phyloP scores from a whole-genome alignment of 2,888 invertebrate species.

The Hemithea aestivaria region DNA sequence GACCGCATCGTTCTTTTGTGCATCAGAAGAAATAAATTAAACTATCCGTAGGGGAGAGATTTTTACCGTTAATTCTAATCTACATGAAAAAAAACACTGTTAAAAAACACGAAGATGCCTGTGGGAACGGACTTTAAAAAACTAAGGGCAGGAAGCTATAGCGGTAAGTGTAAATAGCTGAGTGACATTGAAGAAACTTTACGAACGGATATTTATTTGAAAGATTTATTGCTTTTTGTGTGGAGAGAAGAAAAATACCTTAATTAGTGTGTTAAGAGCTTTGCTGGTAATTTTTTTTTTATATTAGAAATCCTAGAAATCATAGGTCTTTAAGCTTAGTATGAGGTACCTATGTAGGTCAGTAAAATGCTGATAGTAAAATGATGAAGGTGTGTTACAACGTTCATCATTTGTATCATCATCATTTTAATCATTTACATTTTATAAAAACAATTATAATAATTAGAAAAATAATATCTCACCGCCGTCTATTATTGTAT shows the following conservation, averaged over 20 bases:
- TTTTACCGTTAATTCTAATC: conserved; percentile 75
- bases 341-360: no score
- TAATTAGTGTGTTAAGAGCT: conserved; percentile 1
- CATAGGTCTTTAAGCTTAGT: no score
- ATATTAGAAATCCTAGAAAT: no score
- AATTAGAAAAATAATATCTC: no score
- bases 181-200: conserved; percentile 58
- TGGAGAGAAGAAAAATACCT: conserved; percentile 3
- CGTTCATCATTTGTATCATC: no score
- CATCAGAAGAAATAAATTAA: conserved; percentile 72
- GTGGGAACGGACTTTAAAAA: conserved; percentile 72
- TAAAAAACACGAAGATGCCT: conserved; percentile 57
- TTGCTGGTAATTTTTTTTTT: neutral
- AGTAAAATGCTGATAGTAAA: no score
- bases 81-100: conserved; percentile 55
- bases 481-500: no score
- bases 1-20: conserved; percentile 69
- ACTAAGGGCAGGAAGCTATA: conserved; percentile 61
- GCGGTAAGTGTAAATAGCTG: conserved; percentile 67
- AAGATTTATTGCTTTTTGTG: conserved; percentile 47
- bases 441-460: no score
- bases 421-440: no score
- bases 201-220: conserved; percentile 62
- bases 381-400: no score
- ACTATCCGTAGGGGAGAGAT: conserved; percentile 71